Conservation (phyloP, 2,113 vertebrate genomes). For the Phyllostomus hastatus region DNA sequence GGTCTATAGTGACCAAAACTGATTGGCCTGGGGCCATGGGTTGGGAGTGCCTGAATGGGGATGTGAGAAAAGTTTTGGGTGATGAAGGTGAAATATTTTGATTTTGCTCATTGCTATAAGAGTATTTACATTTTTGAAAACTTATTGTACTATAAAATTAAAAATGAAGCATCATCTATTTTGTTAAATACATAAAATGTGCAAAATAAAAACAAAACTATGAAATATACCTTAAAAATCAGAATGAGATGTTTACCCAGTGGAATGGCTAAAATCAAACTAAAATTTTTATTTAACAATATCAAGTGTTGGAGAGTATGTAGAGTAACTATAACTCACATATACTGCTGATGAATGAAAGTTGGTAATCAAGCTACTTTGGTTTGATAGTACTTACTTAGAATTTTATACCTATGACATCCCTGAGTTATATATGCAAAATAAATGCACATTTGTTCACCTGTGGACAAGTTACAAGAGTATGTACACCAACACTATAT, state of each 20-base stretch:
- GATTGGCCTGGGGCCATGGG: background rate
- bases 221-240: background rate
- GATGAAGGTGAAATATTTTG: background rate
- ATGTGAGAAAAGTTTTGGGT: background rate
- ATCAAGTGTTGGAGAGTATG: background rate
- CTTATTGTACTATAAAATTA: background rate
- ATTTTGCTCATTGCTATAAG: background rate
- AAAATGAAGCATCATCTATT: background rate
- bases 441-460: conserved; percentile 2
- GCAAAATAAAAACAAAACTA: background rate
- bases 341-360: background rate
- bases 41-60: background rate
- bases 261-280: background rate
- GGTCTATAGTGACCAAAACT: background rate
- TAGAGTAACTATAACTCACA: background rate
- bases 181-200: background rate
- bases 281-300: background rate
- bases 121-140: conserved; percentile 2
- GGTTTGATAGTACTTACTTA: background rate
- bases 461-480: background rate
- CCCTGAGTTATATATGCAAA: background rate
- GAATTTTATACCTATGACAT: background rate
- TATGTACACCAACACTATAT: background rate
- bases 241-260: background rate
- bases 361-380: background rate